These are phyloP conservation scores for Dendrolimus pini DNA, from an alignment of 2,888 invertebrate genomes.

Conservation along the genomic window DNA sequence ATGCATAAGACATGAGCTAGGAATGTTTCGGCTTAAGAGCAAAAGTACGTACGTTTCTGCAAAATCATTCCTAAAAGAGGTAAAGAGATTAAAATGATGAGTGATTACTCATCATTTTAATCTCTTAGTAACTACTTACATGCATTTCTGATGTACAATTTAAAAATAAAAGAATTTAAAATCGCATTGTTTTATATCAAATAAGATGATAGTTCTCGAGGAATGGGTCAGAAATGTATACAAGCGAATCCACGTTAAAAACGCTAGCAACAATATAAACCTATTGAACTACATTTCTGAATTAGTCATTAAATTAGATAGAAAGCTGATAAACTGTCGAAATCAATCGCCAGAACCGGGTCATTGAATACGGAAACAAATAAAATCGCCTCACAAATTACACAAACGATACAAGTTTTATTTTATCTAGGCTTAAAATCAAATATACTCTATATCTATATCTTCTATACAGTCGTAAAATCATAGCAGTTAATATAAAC, in stretches of 20 bases:
- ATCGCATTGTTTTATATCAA: neutral
- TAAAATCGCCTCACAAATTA: neutral
- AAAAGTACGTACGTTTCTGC: slow-evolving; percentile 17
- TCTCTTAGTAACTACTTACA: neutral
- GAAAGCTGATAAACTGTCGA: neutral
- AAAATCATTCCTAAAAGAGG: slow-evolving; percentile 20
- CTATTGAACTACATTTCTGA: neutral
- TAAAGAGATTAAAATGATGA: slow-evolving; percentile 28
- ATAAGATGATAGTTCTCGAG: neutral
- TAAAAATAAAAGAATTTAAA: neutral
- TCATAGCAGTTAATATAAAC: no score
- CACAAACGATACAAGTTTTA: neutral
- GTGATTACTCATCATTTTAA: neutral
- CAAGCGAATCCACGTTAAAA: neutral
- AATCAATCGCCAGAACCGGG: neutral
- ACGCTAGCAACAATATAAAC: neutral
- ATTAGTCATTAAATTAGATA: neutral
- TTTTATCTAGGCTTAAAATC: neutral
- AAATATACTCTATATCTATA: no score
- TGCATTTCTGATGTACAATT: neutral
- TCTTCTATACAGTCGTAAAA: no score
- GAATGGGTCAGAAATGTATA: neutral
- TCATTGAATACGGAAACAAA: neutral
- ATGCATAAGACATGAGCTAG: no score
- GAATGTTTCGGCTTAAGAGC: no score